A percentile compares a stretch with the other conserved stretches of the same genome.
Evolutionary conservation across 1,140 invertebrate species (phyloP).

Genomic region (Leptopilina clavipes): DNA sequence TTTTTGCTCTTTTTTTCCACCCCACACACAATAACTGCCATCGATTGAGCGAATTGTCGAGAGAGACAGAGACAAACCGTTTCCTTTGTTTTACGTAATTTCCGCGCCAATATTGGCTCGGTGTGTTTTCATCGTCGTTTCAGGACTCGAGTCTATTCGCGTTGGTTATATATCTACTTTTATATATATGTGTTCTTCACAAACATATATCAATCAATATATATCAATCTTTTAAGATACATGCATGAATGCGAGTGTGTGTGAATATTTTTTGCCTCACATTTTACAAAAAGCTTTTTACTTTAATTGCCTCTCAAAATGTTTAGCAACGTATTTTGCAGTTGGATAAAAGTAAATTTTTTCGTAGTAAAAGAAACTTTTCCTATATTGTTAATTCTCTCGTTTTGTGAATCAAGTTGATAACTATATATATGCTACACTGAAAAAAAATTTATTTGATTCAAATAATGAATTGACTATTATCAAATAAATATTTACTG

Average conservation of each 20-base stretch:
- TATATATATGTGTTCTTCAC: slow-evolving; percentile 69
- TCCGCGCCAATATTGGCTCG: slow-evolving; percentile 72
- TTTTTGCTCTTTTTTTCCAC: slow-evolving; percentile 30
- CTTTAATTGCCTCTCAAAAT: too few species aligned
- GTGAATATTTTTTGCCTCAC: not conserved
- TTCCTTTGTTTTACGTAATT: slow-evolving; percentile 74
- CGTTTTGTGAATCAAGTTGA: too few species aligned
- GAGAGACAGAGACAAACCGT: slow-evolving; percentile 62
- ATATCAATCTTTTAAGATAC: slow-evolving; percentile 69
- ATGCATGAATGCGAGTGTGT: slow-evolving; percentile 3
- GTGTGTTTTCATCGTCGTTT: slow-evolving; percentile 65
- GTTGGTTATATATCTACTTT: slow-evolving; percentile 63
- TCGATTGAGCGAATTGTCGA: slow-evolving; percentile 62
- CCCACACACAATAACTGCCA: slow-evolving; percentile 45
- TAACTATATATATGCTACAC: too few species aligned
- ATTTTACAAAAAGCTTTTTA: too few species aligned
- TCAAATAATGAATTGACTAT: too few species aligned
- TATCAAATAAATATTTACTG: too few species aligned
- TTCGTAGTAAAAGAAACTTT: too few species aligned
- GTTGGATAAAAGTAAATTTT: too few species aligned
- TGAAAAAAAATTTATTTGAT: too few species aligned
- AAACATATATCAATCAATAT: slow-evolving; percentile 74
- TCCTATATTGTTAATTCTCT: too few species aligned
- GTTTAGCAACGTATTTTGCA: too few species aligned
- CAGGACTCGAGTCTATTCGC: slow-evolving; percentile 59